Evolutionary conservation across 2,797 vertebrate species (phyloP).

Genomic region (Coranthus polyacanthus): DNA sequence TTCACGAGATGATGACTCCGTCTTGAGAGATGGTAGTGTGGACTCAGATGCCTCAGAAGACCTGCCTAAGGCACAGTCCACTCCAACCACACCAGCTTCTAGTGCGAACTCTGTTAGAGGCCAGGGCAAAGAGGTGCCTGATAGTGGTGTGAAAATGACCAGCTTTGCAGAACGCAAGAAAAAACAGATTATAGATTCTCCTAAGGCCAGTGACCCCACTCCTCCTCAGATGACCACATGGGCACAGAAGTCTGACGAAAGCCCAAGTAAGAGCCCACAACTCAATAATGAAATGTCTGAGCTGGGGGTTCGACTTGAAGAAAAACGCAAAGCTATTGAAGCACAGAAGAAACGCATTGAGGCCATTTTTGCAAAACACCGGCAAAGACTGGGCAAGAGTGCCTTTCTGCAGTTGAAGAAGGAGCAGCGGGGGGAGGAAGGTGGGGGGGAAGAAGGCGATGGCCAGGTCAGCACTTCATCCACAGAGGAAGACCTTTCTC

Average conservation of each 20-base stretch:
- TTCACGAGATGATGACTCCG: slow-evolving; percentile 89
- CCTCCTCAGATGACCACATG: slow-evolving; percentile 73
- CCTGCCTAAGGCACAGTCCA: slow-evolving; percentile 82
- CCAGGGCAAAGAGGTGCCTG: slow-evolving; percentile 70
- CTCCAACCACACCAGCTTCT: slow-evolving; percentile 74
- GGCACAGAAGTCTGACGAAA: slow-evolving; percentile 82
- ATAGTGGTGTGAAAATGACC: slow-evolving; percentile 92
- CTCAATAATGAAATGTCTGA: slow-evolving; percentile 92
- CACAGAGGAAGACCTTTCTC: slow-evolving; percentile 77
- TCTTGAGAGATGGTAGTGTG: slow-evolving; percentile 88
- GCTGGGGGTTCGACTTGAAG: slow-evolving; percentile 90
- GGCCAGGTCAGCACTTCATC: slow-evolving; percentile 69
- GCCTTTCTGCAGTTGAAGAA: slow-evolving; percentile 92
- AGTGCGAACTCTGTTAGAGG: slow-evolving; percentile 56
- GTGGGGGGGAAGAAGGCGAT: slow-evolving; percentile 27
- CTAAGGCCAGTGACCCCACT: slow-evolving; percentile 57
- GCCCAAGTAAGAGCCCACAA: slow-evolving; percentile 84
- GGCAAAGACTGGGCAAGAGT: slow-evolving; percentile 92
- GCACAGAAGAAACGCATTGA: slow-evolving; percentile 96
- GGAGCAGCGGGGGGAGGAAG: slow-evolving; percentile 79
- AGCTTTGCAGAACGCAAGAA: slow-evolving; percentile 93
- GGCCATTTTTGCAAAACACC: slow-evolving; percentile 93
- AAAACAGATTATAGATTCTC: slow-evolving; percentile 82
- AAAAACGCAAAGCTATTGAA: slow-evolving; percentile 93
- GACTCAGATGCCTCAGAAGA: slow-evolving; percentile 90